Evolutionary conservation across 2,888 invertebrate genomes (phyloP).

Genomic region (Lycia hirtaria): DNA sequence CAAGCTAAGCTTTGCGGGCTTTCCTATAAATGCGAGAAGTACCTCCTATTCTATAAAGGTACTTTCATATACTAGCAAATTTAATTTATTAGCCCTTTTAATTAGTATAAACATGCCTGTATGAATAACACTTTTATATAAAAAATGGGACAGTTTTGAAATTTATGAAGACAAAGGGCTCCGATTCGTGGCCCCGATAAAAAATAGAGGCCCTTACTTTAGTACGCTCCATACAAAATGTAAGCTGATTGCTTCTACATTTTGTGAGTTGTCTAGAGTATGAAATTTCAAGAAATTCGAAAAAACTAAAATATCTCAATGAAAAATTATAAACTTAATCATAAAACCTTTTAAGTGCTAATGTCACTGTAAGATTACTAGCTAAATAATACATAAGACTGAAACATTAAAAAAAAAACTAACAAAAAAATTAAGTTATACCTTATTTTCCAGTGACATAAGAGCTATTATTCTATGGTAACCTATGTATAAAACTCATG

Average conservation of each 20-base stretch:
- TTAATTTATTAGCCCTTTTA: neutral
- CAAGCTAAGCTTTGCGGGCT: slow-evolving; percentile 13
- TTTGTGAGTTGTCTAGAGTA: no score
- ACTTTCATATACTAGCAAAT: slow-evolving; percentile 24
- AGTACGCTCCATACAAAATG: no score
- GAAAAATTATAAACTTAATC: no score
- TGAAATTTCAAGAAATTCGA: no score
- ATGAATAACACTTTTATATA: no score
- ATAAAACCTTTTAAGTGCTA: neutral
- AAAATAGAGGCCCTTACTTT: no score
- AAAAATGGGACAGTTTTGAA: no score
- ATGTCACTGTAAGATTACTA: neutral
- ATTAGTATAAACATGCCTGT: no score
- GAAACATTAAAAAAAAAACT: slow-evolving; percentile 4
- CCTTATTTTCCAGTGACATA: neutral
- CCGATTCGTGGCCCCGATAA: no score
- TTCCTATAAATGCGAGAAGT: slow-evolving; percentile 22
- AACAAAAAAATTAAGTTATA: neutral
- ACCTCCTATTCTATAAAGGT: slow-evolving; percentile 26
- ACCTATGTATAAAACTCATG: neutral
- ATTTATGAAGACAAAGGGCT: no score
- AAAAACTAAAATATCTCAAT: no score
- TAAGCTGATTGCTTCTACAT: no score
- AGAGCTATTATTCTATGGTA: neutral
- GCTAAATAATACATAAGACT: slow-evolving; percentile 5